Percentiles rank a stretch among this genome's conserved stretches.
These are phyloP conservation scores for Platygyra sinensis DNA, from an alignment of 64 coral and sea anemone genomes.

Conservation along the genomic window DNA sequence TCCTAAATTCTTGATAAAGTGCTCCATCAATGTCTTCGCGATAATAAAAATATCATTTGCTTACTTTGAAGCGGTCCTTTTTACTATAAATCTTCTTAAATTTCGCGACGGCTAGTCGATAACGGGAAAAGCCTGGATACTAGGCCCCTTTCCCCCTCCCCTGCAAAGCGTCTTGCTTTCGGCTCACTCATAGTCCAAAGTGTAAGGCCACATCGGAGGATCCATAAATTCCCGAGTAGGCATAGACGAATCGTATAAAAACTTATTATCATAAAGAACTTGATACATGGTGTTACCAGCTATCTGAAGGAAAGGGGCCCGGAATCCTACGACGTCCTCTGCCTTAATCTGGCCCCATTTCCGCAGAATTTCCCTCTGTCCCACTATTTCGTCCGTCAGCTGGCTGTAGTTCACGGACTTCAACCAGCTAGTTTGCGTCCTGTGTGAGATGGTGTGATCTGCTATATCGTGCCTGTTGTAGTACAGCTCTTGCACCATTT, in stretches of 20 bases:
- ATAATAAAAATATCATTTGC: no score
- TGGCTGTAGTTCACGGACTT: constrained; percentile 69
- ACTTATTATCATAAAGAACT: no score
- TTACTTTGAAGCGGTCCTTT: no score
- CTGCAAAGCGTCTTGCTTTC: neutral
- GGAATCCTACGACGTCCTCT: constrained; percentile 82
- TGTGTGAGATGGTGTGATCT: constrained; percentile 81
- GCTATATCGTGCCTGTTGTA: constrained; percentile 87
- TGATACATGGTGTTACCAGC: constrained; percentile 83
- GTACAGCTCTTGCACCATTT: no score
- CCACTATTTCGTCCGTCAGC: constrained; percentile 73
- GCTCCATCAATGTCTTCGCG: no score
- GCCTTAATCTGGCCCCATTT: constrained; percentile 69
- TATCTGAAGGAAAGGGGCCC: constrained; percentile 78
- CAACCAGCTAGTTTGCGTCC: constrained; percentile 77
- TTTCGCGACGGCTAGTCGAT: no score
- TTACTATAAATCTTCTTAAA: no score
- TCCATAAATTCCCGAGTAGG: constrained; percentile 59
- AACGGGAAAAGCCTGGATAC: no score
- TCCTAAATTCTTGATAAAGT: no score
- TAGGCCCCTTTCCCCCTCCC: no score
- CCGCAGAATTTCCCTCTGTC: constrained; percentile 78
- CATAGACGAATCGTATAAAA: constrained; percentile 90
- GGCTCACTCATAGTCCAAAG: constrained; percentile 70
- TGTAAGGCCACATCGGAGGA: constrained; percentile 95